These are phyloP conservation scores for Gallinago jamesoni DNA, from an alignment of 2,113 vertebrate species.

Conservation along the genomic window DNA sequence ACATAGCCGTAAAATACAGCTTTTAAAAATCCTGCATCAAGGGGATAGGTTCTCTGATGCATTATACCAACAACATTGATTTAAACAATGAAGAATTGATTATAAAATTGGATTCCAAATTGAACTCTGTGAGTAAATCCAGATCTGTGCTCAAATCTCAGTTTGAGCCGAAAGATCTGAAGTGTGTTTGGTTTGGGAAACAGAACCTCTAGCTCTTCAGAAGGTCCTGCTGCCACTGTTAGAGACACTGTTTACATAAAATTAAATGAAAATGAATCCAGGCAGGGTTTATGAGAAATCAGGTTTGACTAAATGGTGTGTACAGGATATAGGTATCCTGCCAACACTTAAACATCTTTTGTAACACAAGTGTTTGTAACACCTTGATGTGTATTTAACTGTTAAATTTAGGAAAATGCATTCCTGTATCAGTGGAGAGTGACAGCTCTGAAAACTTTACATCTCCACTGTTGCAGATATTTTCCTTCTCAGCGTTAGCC, in stretches of 20 bases:
- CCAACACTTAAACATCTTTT: neutral
- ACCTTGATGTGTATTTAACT: neutral
- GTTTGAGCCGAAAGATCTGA: neutral
- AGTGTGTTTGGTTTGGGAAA: neutral
- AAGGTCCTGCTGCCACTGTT: neutral
- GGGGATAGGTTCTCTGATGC: constrained; percentile 21
- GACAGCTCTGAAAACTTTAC: neutral
- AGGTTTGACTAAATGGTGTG: neutral
- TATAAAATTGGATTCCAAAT: constrained; percentile 32
- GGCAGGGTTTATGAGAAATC: neutral
- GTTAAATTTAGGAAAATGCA: neutral
- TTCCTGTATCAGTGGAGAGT: neutral
- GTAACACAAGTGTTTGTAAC: neutral
- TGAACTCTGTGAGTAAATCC: neutral
- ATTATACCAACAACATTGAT: constrained; percentile 48
- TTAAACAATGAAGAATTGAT: constrained; percentile 59
- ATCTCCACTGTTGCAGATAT: neutral
- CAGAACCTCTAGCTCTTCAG: neutral
- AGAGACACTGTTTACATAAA: neutral
- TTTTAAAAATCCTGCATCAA: constrained; percentile 34
- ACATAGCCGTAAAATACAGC: constrained; percentile 43
- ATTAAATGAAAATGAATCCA: neutral
- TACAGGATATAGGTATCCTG: neutral
- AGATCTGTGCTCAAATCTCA: neutral
- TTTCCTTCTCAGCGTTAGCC: neutral